Evolutionary conservation across 2,797 vertebrate species (phyloP).

Genomic region (Australoheros facetus): DNA sequence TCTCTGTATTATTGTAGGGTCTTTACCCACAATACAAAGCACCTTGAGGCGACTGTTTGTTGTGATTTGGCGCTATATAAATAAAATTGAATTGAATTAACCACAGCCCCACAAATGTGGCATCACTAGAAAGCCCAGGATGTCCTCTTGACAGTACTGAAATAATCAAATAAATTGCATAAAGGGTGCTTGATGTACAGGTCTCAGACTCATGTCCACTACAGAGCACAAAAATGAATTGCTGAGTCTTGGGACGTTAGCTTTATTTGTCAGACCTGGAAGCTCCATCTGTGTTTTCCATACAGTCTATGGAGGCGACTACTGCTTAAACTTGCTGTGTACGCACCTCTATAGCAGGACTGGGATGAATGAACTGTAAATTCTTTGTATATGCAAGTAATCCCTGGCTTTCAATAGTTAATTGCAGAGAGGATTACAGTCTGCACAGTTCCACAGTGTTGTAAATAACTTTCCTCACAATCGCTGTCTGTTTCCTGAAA

Average conservation of each 20-base stretch:
- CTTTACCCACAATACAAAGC: too few species aligned
- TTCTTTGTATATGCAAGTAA: not conserved
- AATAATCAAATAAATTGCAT: too few species aligned
- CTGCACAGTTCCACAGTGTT: not conserved
- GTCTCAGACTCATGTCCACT: too few species aligned
- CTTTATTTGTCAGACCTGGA: not conserved
- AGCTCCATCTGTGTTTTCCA: not conserved
- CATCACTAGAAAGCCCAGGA: too few species aligned
- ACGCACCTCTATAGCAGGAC: slow-evolving; percentile 17
- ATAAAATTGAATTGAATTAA: too few species aligned
- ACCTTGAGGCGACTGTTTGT: too few species aligned
- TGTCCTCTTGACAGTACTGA: too few species aligned
- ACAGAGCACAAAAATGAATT: too few species aligned
- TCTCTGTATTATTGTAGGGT: too few species aligned
- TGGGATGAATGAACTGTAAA: slow-evolving; percentile 17
- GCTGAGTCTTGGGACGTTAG: not conserved
- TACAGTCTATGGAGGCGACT: not conserved
- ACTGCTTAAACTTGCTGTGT: not conserved
- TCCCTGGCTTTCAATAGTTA: slow-evolving; percentile 1
- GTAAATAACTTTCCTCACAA: not conserved
- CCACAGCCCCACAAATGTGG: too few species aligned
- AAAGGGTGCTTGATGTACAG: too few species aligned
- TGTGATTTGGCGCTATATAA: too few species aligned
- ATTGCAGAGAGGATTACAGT: not conserved
- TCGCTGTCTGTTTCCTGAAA: not conserved